Percentiles rank a stretch among this genome's conserved stretches.
Evolutionary conservation across 2,797 vertebrate species (phyloP).

Genomic region (Podarcis siculus): DNA sequence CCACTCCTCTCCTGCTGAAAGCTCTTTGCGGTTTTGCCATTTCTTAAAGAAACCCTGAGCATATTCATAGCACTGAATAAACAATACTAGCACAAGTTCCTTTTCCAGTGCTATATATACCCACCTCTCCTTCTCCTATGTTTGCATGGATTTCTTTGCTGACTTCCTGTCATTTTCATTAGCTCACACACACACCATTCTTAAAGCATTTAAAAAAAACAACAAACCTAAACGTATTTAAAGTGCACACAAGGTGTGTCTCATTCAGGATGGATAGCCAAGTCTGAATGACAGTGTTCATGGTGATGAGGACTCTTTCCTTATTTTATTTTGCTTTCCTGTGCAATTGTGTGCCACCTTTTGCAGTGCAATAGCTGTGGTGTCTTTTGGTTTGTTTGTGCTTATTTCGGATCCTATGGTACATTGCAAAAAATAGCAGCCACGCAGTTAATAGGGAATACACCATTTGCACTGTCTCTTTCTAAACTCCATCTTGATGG

Average conservation of each 20-base stretch:
- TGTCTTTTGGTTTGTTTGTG: neutral
- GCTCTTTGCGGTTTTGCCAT: neutral
- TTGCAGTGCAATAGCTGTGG: neutral
- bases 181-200: neutral
- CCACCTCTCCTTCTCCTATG: neutral
- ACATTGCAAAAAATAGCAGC: neutral
- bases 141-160: conserved; percentile 2
- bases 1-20: neutral
- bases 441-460: neutral
- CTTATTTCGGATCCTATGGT: neutral
- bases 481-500: neutral
- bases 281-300: neutral
- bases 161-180: neutral
- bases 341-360: neutral
- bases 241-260: neutral
- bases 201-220: neutral
- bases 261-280: neutral
- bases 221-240: too few relatives aligned
- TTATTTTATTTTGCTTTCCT: neutral
- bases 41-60: neutral
- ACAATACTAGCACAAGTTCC: neutral
- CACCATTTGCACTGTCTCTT: neutral
- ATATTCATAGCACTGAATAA: neutral
- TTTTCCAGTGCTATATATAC: neutral
- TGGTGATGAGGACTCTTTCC: neutral